Evolutionary conservation across 2,113 vertebrate genomes (phyloP), one percentile per base, ranked within the genome.

Genomic region (Herpailurus yagouaroundi): DNA sequence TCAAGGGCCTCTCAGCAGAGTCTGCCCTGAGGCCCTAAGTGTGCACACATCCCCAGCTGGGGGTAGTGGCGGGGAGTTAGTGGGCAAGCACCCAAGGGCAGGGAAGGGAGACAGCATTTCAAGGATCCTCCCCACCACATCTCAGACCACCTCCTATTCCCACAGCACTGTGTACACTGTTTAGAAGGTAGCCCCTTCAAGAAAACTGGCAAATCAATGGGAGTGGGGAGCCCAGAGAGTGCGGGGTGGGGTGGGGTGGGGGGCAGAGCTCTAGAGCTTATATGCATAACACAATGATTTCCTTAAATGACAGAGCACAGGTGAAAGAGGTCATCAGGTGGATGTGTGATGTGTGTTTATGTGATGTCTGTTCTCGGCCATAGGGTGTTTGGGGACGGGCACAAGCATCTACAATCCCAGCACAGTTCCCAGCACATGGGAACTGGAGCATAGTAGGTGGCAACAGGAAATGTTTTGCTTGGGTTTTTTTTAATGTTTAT

Each of bases 51-150:
- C 21, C 50, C 31, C 68, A 15, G 4, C 19, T 16, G 2, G 4
- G 5, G 23, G 19, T 3, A 11, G 6, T 16, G n/a, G 52, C 38
- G 15, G n/a, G 5, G 11, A 25, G n/a, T 31, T 6, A 0, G 5
- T 68, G 31, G 16, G 31, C 3, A 41, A 23, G 31, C 31, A 27
- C 36, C 50, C 14, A 7, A 36, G 48, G 41, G 25, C 23, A n/a
- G 4, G 23, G 12, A 15, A 41, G 3, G 19, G 68, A 77, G n/a
- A 48, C 18, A 12, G 18, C 25, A 33, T 66, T 27, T 57, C 73
- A 60, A 48, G 29, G 66, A 15, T 6, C 11, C 36, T 2, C 9
- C 60, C 38, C 15, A 7, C 14, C 9, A 0, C 1, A 27, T 83
- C 77, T 18, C 19, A 7, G 1, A 27, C 11, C 33, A 33, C 68